A percentile compares a stretch with the other conserved stretches of the same genome.
These are phyloP conservation scores for Lophius americanus DNA, from an alignment of 2,797 vertebrate species.

Conservation along the genomic window DNA sequence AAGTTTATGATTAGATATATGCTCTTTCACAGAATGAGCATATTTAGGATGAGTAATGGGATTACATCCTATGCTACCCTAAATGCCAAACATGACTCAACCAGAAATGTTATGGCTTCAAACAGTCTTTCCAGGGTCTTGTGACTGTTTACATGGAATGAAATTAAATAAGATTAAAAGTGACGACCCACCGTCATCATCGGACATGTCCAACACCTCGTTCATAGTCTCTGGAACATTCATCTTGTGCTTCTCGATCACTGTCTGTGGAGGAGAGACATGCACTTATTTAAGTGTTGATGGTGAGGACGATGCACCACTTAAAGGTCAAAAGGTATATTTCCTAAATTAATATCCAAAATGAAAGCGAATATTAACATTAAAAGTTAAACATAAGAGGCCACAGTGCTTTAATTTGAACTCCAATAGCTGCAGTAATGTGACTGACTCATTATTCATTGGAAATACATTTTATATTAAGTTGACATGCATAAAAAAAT, in stretches of 20 bases:
- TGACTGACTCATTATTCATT: too few species aligned
- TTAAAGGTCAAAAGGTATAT: too few species aligned
- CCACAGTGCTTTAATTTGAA: too few species aligned
- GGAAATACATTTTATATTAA: too few species aligned
- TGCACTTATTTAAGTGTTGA: not conserved
- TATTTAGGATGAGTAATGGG: not conserved
- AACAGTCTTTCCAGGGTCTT: not conserved
- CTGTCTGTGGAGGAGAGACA: slow-evolving; percentile 80
- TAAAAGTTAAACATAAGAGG: too few species aligned
- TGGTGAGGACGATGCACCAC: not conserved
- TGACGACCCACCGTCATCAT: slow-evolving; percentile 90
- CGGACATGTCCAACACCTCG: slow-evolving; percentile 98
- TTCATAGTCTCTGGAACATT: slow-evolving; percentile 99
- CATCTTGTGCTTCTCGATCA: slow-evolving; percentile 98
- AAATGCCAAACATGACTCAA: slow-evolving; percentile 16
- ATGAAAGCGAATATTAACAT: too few species aligned
- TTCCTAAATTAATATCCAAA: too few species aligned
- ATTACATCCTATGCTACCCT: not conserved
- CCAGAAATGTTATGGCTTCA: not conserved
- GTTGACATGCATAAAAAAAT: too few species aligned
- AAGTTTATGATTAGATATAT: not conserved
- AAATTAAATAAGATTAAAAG: not conserved
- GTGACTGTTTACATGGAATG: not conserved
- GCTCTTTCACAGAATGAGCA: slow-evolving; percentile 4
- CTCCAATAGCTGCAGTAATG: too few species aligned